Conservation (phyloP, 2,888 invertebrate genomes). For the Rhagonycha fulva region DNA sequence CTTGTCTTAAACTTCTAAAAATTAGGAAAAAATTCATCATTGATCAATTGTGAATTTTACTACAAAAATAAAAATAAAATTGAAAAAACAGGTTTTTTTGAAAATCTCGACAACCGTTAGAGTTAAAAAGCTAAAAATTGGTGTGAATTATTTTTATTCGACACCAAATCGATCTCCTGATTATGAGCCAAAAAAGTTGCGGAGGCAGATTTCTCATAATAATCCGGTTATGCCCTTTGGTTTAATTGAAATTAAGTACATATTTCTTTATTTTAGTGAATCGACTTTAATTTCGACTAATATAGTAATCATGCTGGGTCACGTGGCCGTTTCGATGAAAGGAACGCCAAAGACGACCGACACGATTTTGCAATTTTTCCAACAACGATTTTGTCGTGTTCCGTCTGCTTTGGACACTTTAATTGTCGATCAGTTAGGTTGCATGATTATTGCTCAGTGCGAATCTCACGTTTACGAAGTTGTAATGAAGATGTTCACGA, state of each 20-base stretch:
- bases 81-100: no score
- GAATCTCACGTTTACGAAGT: conserved; percentile 86
- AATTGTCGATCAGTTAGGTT: conserved; percentile 96
- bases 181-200: no score
- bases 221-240: no score
- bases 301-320: conserved; percentile 96
- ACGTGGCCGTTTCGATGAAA: conserved; percentile 92
- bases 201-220: no score
- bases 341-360: conserved; percentile 93
- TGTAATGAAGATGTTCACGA: conserved; percentile 97
- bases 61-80: no score
- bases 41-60: no score
- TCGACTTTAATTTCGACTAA: conserved; percentile 93
- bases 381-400: conserved; percentile 91
- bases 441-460: conserved; percentile 95
- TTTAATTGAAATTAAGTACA: not conserved
- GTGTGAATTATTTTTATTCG: no score
- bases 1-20: no score
- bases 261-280: conserved; percentile 65
- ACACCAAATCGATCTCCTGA: no score
- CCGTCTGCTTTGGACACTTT: conserved; percentile 90
- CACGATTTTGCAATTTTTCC: conserved; percentile 94
- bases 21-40: no score
- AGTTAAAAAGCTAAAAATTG: no score
- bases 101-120: no score